A percentile compares a stretch with the other conserved stretches of the same genome.
phyloP scores from a whole-genome alignment of 2,797 vertebrate genomes.

The Danio kyathit region DNA sequence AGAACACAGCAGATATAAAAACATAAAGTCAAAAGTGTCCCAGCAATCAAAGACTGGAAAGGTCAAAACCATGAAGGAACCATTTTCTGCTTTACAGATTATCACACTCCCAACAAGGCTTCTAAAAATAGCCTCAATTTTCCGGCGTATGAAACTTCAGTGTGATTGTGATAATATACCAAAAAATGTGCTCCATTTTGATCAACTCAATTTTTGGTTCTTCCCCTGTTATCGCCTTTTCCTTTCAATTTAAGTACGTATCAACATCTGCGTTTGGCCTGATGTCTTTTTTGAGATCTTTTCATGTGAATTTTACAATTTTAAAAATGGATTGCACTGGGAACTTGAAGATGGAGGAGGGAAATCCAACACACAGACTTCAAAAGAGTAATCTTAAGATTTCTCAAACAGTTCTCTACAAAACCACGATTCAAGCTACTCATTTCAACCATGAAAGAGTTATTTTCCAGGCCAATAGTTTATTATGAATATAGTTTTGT shows the following conservation, averaged over 20 bases:
- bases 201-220: neutral
- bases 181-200: neutral
- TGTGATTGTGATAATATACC: neutral
- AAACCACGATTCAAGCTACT: neutral
- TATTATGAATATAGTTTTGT: neutral
- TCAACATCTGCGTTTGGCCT: neutral
- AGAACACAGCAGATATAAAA: neutral
- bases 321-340: neutral
- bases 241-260: neutral
- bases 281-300: neutral
- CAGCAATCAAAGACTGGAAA: conserved; percentile 59
- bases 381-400: neutral
- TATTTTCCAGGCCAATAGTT: neutral
- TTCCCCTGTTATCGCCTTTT: neutral
- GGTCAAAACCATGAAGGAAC: conserved; percentile 58
- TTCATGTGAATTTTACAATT: neutral
- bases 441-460: neutral
- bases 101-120: conserved; percentile 45
- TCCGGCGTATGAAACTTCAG: neutral
- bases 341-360: neutral
- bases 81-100: conserved; percentile 38
- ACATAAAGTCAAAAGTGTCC: conserved; percentile 29
- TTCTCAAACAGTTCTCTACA: neutral
- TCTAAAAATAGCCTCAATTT: conserved; percentile 10
- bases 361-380: neutral